Conservation (phyloP, 2,888 invertebrate species). For the Hydrotaea cyrtoneurina region DNA sequence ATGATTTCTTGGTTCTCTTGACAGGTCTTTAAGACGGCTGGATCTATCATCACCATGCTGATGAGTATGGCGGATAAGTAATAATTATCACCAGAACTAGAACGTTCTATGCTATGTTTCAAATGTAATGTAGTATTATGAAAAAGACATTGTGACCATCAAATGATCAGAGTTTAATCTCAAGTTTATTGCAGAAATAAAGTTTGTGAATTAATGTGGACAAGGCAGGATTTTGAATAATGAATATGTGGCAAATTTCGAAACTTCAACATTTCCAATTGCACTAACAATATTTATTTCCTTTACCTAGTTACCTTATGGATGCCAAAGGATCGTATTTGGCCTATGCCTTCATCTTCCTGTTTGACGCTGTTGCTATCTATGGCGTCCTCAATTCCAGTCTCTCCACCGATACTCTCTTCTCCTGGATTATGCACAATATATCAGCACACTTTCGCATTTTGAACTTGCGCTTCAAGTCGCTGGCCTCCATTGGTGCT, state of each 20-base stretch:
- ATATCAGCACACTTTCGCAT: conserved; percentile 64
- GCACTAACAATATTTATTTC: too few relatives aligned
- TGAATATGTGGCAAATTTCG: too few relatives aligned
- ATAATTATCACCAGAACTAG: too few relatives aligned
- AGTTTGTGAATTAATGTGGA: too few relatives aligned
- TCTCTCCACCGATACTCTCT: conserved; percentile 56
- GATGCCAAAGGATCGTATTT: neutral
- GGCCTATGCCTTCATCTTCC: conserved; percentile 47
- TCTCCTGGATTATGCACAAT: conserved; percentile 64
- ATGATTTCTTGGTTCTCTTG: neutral
- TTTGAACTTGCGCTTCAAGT: conserved; percentile 51
- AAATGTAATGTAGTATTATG: too few relatives aligned
- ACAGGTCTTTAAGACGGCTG: conserved; percentile 63
- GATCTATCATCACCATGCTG: conserved; percentile 62
- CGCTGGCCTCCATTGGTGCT: neutral
- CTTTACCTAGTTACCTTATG: conserved; percentile 56
- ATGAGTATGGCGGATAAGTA: conserved; percentile 49
- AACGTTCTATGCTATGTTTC: too few relatives aligned
- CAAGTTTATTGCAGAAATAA: too few relatives aligned
- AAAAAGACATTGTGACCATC: too few relatives aligned
- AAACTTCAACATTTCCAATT: too few relatives aligned
- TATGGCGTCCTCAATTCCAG: conserved; percentile 36
- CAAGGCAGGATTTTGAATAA: too few relatives aligned
- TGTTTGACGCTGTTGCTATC: conserved; percentile 43
- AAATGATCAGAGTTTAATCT: too few relatives aligned